Evolutionary conservation across 2,113 vertebrate genomes (phyloP).

Genomic region (Phoxinus phoxinus): DNA sequence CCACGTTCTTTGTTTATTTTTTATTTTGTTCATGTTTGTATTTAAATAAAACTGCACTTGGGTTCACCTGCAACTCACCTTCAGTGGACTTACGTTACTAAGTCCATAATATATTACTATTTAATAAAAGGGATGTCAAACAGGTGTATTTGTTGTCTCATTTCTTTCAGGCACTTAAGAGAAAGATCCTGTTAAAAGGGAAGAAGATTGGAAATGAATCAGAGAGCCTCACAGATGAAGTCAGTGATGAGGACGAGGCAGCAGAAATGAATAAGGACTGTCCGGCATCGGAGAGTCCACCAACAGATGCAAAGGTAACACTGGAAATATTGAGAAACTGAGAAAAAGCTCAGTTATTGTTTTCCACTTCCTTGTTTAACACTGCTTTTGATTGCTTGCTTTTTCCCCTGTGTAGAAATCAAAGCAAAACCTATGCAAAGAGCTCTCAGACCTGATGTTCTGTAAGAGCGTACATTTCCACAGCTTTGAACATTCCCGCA

Average conservation of each 20-base stretch:
- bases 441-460: conserved; percentile 89
- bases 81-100: no score
- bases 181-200: conserved; percentile 90
- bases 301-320: conserved; percentile 66
- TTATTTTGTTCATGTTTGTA: no score
- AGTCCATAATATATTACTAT: neutral
- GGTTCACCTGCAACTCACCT: no score
- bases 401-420: conserved; percentile 71
- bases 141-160: neutral
- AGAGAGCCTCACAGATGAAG: conserved; percentile 73
- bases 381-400: neutral
- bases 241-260: conserved; percentile 72
- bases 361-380: neutral
- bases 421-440: conserved; percentile 80
- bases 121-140: neutral
- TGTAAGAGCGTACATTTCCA: conserved; percentile 87
- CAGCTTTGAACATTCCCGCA: conserved; percentile 80
- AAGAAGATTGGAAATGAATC: conserved; percentile 80
- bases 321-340: neutral
- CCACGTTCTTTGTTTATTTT: no score
- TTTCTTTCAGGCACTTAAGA: conserved; percentile 80
- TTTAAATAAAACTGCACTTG: no score
- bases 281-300: conserved; percentile 59
- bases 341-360: neutral
- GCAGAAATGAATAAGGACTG: conserved; percentile 70